A percentile compares a stretch with the other conserved stretches of the same genome.
Conservation (phyloP, 1,140 invertebrate species). For the Drosophila nebulosa region DNA sequence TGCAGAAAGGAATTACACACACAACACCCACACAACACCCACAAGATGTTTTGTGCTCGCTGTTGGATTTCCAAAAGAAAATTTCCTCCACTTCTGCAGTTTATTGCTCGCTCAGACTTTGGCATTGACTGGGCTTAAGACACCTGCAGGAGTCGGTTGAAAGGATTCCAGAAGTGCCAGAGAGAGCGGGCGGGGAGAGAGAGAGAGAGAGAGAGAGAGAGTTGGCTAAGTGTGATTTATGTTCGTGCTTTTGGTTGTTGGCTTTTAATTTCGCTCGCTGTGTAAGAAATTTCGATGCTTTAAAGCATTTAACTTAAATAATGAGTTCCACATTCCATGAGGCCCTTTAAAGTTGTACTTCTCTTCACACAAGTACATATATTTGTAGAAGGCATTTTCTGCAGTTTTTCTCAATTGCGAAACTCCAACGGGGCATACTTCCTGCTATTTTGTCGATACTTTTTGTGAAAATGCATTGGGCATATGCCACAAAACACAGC, state of each 20-base stretch:
- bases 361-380: no score
- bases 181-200: no score
- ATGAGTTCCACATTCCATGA: neutral
- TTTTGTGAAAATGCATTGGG: neutral
- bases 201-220: neutral
- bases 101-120: neutral
- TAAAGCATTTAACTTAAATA: neutral
- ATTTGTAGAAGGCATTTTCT: no score
- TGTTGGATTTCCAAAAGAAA: neutral
- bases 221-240: slow-evolving; percentile 68
- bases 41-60: no score
- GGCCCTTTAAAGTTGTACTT: no score
- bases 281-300: slow-evolving; percentile 1
- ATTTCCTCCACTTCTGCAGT: neutral
- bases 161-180: slow-evolving; percentile 14
- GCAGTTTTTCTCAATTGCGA: neutral
- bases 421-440: neutral
- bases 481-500: neutral
- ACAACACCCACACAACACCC: neutral
- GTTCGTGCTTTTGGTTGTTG: slow-evolving; percentile 24
- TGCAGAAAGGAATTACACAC: slow-evolving; percentile 34
- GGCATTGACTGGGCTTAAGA: neutral
- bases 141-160: slow-evolving; percentile 28
- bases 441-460: neutral
- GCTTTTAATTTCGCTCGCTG: slow-evolving; percentile 35